Base-by-base conservation (phyloP, 2,888 invertebrate genomes). In the Polydrusus cervinus region DNA sequence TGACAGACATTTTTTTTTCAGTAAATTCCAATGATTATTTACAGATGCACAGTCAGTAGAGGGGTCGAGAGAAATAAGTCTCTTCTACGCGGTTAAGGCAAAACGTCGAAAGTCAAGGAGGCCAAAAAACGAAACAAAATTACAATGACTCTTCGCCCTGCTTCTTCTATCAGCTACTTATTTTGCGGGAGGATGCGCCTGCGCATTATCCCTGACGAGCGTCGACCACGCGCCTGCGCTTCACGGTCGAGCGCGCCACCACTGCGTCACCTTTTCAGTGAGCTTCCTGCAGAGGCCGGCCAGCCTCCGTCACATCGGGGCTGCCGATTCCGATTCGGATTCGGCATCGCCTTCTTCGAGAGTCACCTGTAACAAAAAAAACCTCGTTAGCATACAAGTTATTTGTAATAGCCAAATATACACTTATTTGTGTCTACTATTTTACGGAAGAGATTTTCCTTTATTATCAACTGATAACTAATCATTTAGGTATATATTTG, bases 251-350 rank as follows among this genome's bases (percentile, higher is more conserved):
- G 94, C 92, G 89, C 93, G 93, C 94, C 95, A 94, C 94, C 94
- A 94, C 89, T 93, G 93, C 90, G 94, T 94, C 83, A 83, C 83
- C 82, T 94, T 95, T 89, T 95, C 95, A 89, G 94, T 92, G 90
- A 95, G 91, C 92, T 95, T 95, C 90, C 93, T 94, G 90, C 93
- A 95, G 89, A 95, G 93, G 90, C 94, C 94, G 88, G 94, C 91
- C 90, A 95, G 92, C 93, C 94, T 95, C 94, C 95, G 95, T 95
- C 95, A 95, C 94, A 95, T 95, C 88, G 95, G 95, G 90, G 90
- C 90, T 86, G 88, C 90, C 85, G 84, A 89, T 83, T 88, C 90
- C 85, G 88, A 88, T 84, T 86, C 87, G 87, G 81, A 85, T 83
- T 84, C 85, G 85, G 83, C 85, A 81, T 84, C 85, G 86, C 92